Evolutionary conservation across 2,888 invertebrate genomes (phyloP).

Genomic region (Heliconius hortense): DNA sequence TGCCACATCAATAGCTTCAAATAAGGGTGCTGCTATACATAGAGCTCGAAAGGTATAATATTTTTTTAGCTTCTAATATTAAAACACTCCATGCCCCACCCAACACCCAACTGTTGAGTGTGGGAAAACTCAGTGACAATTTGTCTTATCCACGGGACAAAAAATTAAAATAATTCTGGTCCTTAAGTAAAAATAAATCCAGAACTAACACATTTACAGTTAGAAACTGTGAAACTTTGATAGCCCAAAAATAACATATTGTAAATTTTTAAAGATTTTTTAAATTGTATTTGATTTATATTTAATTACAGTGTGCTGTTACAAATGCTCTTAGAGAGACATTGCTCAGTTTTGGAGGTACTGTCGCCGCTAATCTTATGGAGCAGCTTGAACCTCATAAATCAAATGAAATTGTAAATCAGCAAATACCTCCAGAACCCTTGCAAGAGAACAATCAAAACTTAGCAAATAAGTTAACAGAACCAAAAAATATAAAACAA

Average conservation of each 20-base stretch:
- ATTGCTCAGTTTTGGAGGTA: conserved; percentile 72
- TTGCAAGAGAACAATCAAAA: conserved; percentile 51
- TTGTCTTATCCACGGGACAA: no score
- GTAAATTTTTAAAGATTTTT: no score
- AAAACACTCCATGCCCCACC: neutral
- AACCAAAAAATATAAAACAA: conserved; percentile 43
- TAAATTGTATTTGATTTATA: neutral
- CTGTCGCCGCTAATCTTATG: conserved; percentile 61
- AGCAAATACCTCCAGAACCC: conserved; percentile 33
- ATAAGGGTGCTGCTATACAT: conserved; percentile 72
- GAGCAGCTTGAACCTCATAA: conserved; percentile 58
- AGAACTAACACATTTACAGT: no score
- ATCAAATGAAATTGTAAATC: conserved; percentile 39
- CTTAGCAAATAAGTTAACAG: conserved; percentile 53
- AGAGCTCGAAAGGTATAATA: conserved; percentile 67
- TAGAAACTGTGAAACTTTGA: no score
- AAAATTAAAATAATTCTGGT: no score
- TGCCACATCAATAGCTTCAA: conserved; percentile 62
- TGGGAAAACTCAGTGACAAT: neutral
- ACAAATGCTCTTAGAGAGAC: conserved; percentile 76
- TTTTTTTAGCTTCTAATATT: neutral
- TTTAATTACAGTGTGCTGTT: conserved; percentile 66
- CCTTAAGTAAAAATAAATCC: no score
- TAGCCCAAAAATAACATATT: no score
- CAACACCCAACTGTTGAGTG: neutral